These are phyloP conservation scores for Balaeniceps rex DNA, from an alignment of 2,113 vertebrate species.

Conservation along the genomic window DNA sequence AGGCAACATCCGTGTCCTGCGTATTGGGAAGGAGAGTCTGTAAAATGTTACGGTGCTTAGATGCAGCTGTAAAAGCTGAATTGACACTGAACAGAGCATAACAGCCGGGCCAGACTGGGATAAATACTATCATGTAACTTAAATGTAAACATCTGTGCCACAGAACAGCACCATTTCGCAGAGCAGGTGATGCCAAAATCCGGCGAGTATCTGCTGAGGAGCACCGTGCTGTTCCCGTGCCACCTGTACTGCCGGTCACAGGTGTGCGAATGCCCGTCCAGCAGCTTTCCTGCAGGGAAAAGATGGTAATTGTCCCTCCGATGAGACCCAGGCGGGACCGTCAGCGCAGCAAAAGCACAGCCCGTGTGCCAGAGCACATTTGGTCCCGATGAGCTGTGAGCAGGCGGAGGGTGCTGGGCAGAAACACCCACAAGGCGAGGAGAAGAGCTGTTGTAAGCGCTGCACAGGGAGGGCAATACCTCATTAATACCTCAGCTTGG, in stretches of 20 bases:
- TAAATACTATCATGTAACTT: neutral
- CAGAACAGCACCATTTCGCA: neutral
- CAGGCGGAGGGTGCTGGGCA: neutral
- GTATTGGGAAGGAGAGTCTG: neutral
- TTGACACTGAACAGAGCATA: neutral
- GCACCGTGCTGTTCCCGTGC: neutral
- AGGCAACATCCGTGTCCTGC: neutral
- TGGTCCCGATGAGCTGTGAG: neutral
- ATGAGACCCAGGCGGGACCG: too few species aligned
- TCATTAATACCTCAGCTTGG: neutral
- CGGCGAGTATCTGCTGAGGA: neutral
- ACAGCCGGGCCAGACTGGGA: neutral
- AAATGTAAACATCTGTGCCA: neutral
- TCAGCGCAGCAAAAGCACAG: neutral
- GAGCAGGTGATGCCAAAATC: neutral
- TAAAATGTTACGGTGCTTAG: neutral
- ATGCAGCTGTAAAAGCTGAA: neutral
- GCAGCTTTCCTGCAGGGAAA: neutral
- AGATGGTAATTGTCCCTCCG: neutral
- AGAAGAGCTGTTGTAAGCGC: neutral
- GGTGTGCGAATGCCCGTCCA: neutral
- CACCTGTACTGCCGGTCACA: accelerated
- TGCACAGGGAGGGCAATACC: neutral
- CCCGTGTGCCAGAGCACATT: accelerated
- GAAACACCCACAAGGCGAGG: neutral